Percentiles rank a stretch among this genome's conserved stretches.
phyloP scores from a whole-genome alignment of 1,140 invertebrate species.

The Pogonognathellus flavescens region DNA sequence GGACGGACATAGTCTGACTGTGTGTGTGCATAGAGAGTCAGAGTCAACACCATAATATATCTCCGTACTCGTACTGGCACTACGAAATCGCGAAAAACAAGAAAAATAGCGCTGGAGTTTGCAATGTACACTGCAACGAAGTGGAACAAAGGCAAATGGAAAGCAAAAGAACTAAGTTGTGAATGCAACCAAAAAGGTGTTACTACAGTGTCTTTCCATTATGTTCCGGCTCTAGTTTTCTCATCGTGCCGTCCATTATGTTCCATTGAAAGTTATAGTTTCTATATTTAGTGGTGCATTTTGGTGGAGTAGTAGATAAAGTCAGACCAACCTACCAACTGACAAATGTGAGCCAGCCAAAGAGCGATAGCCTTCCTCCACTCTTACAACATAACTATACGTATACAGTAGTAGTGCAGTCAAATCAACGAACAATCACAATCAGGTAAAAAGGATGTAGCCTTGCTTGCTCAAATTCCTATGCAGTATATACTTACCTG shows the following conservation, averaged over 20 bases:
- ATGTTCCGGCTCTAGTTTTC: conserved; percentile 22
- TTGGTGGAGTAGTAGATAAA: conserved; percentile 16
- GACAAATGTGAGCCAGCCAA: not conserved
- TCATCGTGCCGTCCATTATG: conserved; percentile 19
- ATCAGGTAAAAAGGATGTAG: not conserved
- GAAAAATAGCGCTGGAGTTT: not conserved
- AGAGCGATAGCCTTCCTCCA: conserved; percentile 1
- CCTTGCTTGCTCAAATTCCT: not conserved
- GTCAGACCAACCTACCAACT: not conserved
- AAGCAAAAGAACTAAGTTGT: conserved; percentile 31
- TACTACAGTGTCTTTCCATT: conserved; percentile 13
- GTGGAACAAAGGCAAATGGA: not conserved
- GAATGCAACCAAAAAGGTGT: conserved; percentile 44
- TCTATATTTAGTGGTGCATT: conserved; percentile 11
- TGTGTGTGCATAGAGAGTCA: too few relatives aligned
- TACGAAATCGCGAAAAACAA: not conserved
- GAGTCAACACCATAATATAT: too few relatives aligned
- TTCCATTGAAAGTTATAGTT: conserved; percentile 23
- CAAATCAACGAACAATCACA: conserved; percentile 11
- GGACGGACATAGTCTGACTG: too few relatives aligned
- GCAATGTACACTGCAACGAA: not conserved
- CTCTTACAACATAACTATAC: not conserved
- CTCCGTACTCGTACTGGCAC: too few relatives aligned
- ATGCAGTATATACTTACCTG: not conserved
- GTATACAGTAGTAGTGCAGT: not conserved